A percentile compares a stretch with the other conserved stretches of the same genome.
phyloP scores from a whole-genome alignment of 2,113 vertebrate genomes.

The Passerina amoena region DNA sequence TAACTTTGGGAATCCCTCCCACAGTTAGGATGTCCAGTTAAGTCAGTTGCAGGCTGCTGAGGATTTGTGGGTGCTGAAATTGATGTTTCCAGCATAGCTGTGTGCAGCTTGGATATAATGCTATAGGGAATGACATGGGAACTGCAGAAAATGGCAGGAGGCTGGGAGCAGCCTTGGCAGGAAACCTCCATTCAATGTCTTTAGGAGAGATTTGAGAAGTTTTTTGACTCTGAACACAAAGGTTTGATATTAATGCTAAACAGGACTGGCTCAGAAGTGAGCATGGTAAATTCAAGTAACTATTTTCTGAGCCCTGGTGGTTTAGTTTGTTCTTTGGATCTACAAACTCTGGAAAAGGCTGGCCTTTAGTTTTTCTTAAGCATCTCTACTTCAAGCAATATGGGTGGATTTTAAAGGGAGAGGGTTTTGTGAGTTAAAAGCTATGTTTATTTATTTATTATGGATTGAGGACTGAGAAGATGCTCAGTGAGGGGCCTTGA shows the following conservation, averaged over 20 bases:
- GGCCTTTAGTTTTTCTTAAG: not conserved
- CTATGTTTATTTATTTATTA: not conserved
- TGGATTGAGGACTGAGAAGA: not conserved
- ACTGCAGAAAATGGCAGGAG: not conserved
- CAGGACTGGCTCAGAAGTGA: not conserved
- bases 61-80: not conserved
- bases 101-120: not conserved
- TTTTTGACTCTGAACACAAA: not conserved
- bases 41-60: not conserved
- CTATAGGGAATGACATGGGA: not conserved
- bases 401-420: not conserved
- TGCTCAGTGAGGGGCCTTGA: not conserved
- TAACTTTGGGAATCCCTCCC: not conserved
- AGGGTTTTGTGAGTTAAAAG: not conserved
- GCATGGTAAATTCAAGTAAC: not conserved
- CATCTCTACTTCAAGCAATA: not conserved
- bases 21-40: not conserved
- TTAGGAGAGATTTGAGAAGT: not conserved
- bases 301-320: not conserved
- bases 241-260: not conserved
- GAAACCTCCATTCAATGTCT: not conserved
- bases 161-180: not conserved
- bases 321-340: not conserved
- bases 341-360: not conserved
- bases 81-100: not conserved